Percentiles rank a stretch among this genome's conserved stretches.
phyloP scores from a whole-genome alignment of 2,797 vertebrate species.

The Periparus ater region DNA sequence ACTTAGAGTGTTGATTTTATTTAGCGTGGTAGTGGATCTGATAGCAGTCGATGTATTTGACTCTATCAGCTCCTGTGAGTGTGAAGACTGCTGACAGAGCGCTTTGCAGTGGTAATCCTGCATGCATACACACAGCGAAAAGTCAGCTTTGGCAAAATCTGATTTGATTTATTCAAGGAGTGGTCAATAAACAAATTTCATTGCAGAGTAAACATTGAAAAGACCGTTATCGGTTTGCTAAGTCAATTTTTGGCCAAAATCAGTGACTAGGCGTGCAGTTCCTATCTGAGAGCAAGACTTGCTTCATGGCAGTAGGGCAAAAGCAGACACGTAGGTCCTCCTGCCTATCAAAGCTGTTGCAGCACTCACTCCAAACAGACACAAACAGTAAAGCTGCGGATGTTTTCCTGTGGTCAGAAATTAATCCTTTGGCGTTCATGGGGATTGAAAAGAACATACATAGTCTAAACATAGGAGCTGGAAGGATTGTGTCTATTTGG shows the following conservation, averaged over 20 bases:
- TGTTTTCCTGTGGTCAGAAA: background rate
- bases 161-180: background rate
- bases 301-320: background rate
- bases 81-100: background rate
- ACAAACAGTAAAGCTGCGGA: background rate
- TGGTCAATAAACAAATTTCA: background rate
- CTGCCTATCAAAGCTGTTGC: background rate
- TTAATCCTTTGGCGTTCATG: background rate
- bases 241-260: background rate
- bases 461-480: conserved; percentile 8
- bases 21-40: background rate
- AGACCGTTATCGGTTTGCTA: background rate
- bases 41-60: background rate
- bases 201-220: background rate
- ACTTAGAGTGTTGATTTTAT: background rate
- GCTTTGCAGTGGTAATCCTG: background rate
- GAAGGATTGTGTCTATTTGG: background rate
- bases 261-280: background rate
- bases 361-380: background rate
- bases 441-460: background rate
- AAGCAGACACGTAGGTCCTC: background rate
- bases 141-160: background rate
- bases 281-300: background rate
- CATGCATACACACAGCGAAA: background rate
- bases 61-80: background rate